phyloP scores from a whole-genome alignment of 2,888 invertebrate species.

The Temnothorax rugatulus region DNA sequence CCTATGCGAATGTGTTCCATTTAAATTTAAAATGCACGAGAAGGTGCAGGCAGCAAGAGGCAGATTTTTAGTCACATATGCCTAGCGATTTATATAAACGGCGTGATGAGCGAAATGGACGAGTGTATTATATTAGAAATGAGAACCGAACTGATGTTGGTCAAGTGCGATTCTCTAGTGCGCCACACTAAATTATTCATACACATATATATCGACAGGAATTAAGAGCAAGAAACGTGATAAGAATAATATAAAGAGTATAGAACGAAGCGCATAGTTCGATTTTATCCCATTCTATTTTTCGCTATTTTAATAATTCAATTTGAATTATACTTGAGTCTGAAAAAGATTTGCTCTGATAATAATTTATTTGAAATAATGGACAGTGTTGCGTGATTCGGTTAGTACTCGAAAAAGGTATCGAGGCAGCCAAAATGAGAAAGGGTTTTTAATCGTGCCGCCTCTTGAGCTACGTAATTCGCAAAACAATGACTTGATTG shows the following conservation, averaged over 20 bases:
- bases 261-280: neutral
- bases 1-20: neutral
- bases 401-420: constrained; percentile 31
- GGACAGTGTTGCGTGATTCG: constrained; percentile 13
- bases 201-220: constrained; percentile 5
- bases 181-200: constrained; percentile 30
- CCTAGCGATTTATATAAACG: constrained; percentile 81
- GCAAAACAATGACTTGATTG: constrained; percentile 73
- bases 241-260: neutral
- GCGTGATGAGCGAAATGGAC: constrained; percentile 78
- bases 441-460: constrained; percentile 60
- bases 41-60: constrained; percentile 20
- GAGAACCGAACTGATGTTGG: constrained; percentile 9
- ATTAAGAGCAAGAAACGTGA: constrained; percentile 9
- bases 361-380: constrained; percentile 22
- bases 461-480: constrained; percentile 68
- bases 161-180: constrained; percentile 39
- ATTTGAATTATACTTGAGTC: constrained; percentile 11
- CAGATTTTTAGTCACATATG: constrained; percentile 1
- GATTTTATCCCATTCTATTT: constrained; percentile 12
- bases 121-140: constrained; percentile 83
- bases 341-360: neutral
- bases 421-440: constrained; percentile 23
- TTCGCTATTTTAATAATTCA: neutral
- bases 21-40: neutral